phyloP scores from a whole-genome alignment of 92 coral and sea anemone species.

The Umimayanthus chanpuru region DNA sequence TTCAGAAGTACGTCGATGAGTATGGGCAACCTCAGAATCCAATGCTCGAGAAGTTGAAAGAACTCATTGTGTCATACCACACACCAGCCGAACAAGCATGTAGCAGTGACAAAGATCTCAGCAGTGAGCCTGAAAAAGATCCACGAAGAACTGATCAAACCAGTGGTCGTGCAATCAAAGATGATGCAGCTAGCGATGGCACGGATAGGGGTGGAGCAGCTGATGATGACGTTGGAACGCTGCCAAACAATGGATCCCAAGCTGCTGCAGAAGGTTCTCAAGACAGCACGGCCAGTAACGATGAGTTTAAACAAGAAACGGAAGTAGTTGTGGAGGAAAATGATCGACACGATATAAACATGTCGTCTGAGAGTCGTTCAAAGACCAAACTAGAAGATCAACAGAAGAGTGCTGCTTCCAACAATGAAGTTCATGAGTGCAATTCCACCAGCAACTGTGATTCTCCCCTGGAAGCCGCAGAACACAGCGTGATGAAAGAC shows the following conservation, averaged over 20 bases:
- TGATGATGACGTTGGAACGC: neutral
- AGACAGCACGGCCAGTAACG: too few species aligned
- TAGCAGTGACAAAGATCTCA: neutral
- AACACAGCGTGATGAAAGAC: too few species aligned
- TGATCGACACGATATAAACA: too few species aligned
- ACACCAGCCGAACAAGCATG: conserved; percentile 6
- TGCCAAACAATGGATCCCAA: neutral
- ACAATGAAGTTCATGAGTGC: too few species aligned
- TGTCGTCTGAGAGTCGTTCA: too few species aligned
- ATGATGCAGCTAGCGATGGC: neutral
- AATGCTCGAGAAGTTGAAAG: conserved; percentile 64
- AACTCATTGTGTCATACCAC: conserved; percentile 61
- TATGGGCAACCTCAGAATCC: conserved; percentile 81
- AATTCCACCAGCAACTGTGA: too few species aligned
- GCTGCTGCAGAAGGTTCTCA: too few species aligned
- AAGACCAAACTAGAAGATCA: too few species aligned
- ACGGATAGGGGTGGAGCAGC: neutral
- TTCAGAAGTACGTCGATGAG: conserved; percentile 40
- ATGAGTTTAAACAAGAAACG: too few species aligned
- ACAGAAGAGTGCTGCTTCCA: too few species aligned
- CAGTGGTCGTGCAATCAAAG: neutral
- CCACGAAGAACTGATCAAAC: neutral
- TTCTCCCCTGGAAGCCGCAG: neutral
- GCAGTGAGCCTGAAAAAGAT: neutral
- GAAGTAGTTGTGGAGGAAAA: too few species aligned